phyloP scores from a whole-genome alignment of 2,113 vertebrate species.

The Oreochromis spilurus region DNA sequence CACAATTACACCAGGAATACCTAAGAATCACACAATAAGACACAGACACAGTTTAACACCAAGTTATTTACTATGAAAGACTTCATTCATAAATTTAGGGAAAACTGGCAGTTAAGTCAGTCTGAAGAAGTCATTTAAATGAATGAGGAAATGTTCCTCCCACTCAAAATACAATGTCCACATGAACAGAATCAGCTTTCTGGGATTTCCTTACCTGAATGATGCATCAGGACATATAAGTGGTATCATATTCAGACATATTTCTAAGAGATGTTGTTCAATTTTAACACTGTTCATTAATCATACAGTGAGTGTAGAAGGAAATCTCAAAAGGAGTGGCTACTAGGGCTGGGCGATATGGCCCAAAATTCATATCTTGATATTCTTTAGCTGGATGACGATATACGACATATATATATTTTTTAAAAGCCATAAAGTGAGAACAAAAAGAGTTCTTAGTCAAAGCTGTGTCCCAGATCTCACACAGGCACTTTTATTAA shows the following conservation, averaged over 20 bases:
- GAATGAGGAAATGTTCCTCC: no score
- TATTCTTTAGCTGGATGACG: background rate
- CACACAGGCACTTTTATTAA: no score
- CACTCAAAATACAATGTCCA: no score
- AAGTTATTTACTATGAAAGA: background rate
- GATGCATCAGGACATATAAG: background rate
- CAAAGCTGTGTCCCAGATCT: no score
- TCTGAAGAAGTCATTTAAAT: fast-evolving
- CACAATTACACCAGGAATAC: slow-evolving; percentile 59
- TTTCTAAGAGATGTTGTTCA: background rate
- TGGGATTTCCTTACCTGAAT: no score
- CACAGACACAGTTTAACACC: background rate
- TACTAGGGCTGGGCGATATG: background rate
- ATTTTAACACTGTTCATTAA: background rate
- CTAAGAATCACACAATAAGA: slow-evolving; percentile 14
- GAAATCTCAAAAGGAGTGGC: no score
- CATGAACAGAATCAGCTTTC: no score
- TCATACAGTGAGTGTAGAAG: background rate
- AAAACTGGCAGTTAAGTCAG: background rate
- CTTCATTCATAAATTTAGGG: background rate
- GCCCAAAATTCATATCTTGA: background rate
- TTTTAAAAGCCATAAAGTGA: no score
- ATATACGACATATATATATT: no score
- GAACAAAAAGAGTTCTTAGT: no score
- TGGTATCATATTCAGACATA: background rate